Percentiles rank a stretch among this genome's conserved stretches.
These are phyloP conservation scores for Oconnorella tubifera DNA, from an alignment of 2,888 invertebrate species.

Conservation along the genomic window DNA sequence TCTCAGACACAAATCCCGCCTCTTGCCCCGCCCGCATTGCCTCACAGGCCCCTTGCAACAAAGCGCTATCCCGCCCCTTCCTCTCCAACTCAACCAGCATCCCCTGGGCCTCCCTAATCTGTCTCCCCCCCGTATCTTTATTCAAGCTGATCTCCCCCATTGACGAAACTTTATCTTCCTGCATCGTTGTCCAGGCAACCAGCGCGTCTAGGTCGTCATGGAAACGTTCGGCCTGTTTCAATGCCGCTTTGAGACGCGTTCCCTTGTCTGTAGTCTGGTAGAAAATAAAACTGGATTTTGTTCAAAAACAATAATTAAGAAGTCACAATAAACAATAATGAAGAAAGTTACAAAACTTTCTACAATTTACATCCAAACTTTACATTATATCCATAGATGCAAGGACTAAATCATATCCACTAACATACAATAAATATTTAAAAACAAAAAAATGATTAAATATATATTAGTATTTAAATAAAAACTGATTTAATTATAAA, in stretches of 20 bases:
- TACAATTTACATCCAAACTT: neutral
- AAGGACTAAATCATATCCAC: too few relatives aligned
- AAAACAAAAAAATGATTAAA: neutral
- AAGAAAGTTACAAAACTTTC: neutral
- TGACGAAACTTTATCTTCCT: constrained; percentile 76
- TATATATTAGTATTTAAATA: neutral
- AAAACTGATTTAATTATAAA: neutral
- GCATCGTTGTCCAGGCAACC: constrained; percentile 72
- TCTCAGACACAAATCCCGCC: too few relatives aligned
- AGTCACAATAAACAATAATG: neutral
- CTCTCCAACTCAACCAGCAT: neutral
- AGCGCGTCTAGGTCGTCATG: constrained; percentile 71
- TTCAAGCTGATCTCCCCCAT: constrained; percentile 73
- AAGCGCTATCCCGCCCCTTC: neutral
- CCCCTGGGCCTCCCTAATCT: constrained; percentile 72
- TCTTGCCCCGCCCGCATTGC: neutral
- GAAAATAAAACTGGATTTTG: neutral
- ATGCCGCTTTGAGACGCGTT: constrained; percentile 58
- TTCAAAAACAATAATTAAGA: neutral
- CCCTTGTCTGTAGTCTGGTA: constrained; percentile 66
- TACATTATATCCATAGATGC: too few relatives aligned
- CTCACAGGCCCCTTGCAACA: neutral
- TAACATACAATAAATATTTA: too few relatives aligned
- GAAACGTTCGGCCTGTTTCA: constrained; percentile 66
- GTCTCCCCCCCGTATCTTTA: constrained; percentile 72